Percentiles rank a stretch among this genome's conserved stretches.
phyloP scores from a whole-genome alignment of 2,888 invertebrate species.

The Rotaria macrura region DNA sequence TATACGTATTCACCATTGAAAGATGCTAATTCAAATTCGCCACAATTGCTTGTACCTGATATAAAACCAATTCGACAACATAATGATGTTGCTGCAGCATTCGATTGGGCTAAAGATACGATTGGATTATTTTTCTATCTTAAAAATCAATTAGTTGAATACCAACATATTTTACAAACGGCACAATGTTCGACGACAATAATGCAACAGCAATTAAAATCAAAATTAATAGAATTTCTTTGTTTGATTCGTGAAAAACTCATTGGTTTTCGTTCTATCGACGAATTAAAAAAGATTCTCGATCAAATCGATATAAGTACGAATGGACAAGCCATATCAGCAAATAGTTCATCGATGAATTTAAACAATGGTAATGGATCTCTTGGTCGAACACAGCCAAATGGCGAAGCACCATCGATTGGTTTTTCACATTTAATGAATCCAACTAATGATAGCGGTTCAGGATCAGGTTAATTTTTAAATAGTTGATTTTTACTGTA shows the following conservation, averaged over 20 bases:
- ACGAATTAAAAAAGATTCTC: background rate
- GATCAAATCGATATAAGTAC: constrained; percentile 12
- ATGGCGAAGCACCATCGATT: background rate
- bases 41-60: background rate
- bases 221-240: constrained; percentile 17
- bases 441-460: background rate
- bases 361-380: background rate
- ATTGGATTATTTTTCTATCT: constrained; percentile 8
- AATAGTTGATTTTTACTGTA: too few relatives aligned
- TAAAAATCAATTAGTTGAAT: background rate
- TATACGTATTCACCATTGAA: background rate
- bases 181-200: background rate
- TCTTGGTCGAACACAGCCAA: background rate
- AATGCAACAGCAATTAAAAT: constrained; percentile 4
- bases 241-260: background rate
- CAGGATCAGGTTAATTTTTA: background rate
- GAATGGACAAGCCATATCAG: background rate
- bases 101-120: background rate
- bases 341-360: background rate
- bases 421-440: background rate
- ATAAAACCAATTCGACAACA: background rate
- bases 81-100: constrained; percentile 17
- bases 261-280: background rate
- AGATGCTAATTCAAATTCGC: background rate
- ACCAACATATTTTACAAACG: constrained; percentile 13